Percentiles rank a stretch among this genome's conserved stretches.
phyloP scores from a whole-genome alignment of 2,888 invertebrate species.

The Callyntrura guangdongensis region DNA sequence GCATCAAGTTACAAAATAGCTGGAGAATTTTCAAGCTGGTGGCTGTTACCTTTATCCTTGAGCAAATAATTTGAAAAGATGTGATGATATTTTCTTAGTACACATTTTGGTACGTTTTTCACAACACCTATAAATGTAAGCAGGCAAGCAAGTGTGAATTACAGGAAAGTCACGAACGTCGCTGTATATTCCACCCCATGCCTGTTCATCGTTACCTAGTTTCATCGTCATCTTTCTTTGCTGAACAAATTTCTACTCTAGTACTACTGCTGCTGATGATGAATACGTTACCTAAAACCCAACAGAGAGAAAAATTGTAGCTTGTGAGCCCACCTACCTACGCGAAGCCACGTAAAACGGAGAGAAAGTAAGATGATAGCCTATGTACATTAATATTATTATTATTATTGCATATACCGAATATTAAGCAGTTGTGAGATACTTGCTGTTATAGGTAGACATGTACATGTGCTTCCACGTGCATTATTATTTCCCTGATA shows the following conservation, averaged over 20 bases:
- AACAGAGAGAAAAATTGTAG: neutral
- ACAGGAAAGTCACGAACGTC: neutral
- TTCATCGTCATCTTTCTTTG: conserved; percentile 31
- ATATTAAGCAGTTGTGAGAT: no score
- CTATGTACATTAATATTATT: neutral
- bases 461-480: conserved; percentile 9
- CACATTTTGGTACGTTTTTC: no score
- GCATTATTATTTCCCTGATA: conserved; percentile 29
- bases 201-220: conserved; percentile 70
- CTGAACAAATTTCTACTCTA: neutral
- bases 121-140: neutral
- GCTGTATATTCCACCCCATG: conserved; percentile 24
- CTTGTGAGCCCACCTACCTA: conserved; percentile 46
- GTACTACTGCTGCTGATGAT: conserved; percentile 54
- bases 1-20: conserved; percentile 59
- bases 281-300: conserved; percentile 71
- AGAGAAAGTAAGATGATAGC: neutral
- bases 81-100: conserved; percentile 52
- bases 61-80: conserved; percentile 72
- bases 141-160: conserved; percentile 45
- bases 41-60: conserved; percentile 66
- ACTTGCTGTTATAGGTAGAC: no score
- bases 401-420: neutral
- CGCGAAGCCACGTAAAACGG: conserved; percentile 29
- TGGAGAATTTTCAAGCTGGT: neutral